Evolutionary conservation across 1,140 invertebrate species (phyloP).

Genomic region (Camponotus vicinus): DNA sequence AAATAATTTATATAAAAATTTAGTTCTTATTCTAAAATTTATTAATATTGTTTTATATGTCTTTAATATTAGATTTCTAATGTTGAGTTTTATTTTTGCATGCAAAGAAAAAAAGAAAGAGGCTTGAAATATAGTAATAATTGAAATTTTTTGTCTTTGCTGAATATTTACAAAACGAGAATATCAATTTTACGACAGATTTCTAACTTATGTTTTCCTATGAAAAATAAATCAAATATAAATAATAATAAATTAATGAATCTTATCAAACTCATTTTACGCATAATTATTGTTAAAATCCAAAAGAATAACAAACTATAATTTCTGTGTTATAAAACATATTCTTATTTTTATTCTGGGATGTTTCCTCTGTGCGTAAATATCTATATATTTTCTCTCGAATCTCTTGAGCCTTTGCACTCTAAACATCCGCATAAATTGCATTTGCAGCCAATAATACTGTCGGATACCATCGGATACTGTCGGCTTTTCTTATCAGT

Average conservation of each 20-base stretch:
- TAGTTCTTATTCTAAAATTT: neutral
- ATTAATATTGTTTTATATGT: neutral
- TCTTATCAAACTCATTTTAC: neutral
- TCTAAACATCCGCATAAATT: conserved; percentile 12
- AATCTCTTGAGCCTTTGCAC: conserved; percentile 9
- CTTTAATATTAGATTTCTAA: no score
- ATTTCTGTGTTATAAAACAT: neutral
- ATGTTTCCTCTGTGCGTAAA: neutral
- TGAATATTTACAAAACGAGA: neutral
- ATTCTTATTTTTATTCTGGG: neutral
- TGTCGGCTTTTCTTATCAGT: conserved; percentile 40
- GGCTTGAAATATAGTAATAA: neutral
- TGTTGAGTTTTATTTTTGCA: neutral
- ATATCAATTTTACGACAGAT: conserved; percentile 18
- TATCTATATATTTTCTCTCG: neutral
- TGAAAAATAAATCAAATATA: neutral
- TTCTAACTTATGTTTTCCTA: conserved; percentile 4
- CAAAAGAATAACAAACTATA: neutral
- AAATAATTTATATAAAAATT: neutral
- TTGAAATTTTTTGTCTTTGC: neutral
- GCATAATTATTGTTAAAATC: neutral
- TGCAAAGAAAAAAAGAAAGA: neutral
- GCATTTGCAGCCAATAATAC: conserved; percentile 28
- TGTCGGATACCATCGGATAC: conserved; percentile 20
- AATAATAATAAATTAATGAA: neutral